Conservation (phyloP, 2,888 invertebrate species). For the Trichopoda pennipes region DNA sequence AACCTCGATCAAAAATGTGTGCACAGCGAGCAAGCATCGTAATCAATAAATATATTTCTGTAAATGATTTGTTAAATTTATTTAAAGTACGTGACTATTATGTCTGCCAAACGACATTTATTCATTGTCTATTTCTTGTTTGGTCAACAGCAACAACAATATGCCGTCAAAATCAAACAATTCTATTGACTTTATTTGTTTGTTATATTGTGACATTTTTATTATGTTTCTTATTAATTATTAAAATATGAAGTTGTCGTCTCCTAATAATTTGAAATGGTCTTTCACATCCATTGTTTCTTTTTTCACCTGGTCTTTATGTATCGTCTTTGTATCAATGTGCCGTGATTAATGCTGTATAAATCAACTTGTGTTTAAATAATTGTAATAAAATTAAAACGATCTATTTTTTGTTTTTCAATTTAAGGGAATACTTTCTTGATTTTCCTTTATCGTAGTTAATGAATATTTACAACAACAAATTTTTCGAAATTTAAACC, state of each 20-base stretch:
- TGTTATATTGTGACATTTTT: slow-evolving; percentile 73
- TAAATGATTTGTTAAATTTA: slow-evolving; percentile 55
- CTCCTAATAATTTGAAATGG: slow-evolving; percentile 27
- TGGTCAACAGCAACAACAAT: neutral
- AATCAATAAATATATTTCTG: slow-evolving; percentile 16
- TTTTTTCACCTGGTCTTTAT: slow-evolving; percentile 38
- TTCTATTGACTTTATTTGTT: slow-evolving; percentile 44
- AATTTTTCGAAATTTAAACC: too few species aligned
- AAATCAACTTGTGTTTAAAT: too few species aligned
- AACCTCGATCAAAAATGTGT: neutral
- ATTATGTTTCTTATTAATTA: slow-evolving; percentile 72
- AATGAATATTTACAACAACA: too few species aligned
- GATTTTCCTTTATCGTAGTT: too few species aligned
- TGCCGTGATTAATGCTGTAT: too few species aligned
- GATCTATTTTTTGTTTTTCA: too few species aligned
- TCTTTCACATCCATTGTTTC: slow-evolving; percentile 25
- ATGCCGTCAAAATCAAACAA: slow-evolving; percentile 55
- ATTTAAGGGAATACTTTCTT: too few species aligned
- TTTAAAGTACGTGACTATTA: slow-evolving; percentile 48
- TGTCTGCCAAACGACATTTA: slow-evolving; percentile 14
- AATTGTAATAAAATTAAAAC: too few species aligned
- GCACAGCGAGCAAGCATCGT: slow-evolving; percentile 26
- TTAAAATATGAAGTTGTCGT: slow-evolving; percentile 68
- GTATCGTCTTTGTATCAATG: slow-evolving; percentile 2
- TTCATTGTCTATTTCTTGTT: slow-evolving; percentile 25